Evolutionary conservation across 2,888 invertebrate genomes (phyloP), one percentile per base, ranked within the genome.

Genomic region (Cryptocheilus praepositus): DNA sequence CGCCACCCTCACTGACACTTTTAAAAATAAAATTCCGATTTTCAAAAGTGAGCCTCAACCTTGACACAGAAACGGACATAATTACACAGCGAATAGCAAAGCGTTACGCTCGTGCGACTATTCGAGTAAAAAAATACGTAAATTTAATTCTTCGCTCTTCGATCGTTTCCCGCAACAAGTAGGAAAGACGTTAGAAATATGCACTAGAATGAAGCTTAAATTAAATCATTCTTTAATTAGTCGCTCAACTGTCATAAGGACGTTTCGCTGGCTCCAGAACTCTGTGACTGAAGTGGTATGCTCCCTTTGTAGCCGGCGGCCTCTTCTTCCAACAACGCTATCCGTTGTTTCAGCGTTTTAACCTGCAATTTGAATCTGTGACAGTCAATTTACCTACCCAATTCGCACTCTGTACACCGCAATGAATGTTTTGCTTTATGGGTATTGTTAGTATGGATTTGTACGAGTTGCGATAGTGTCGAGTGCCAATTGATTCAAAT

Each of bases 301-400:
- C 78, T 84, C 45, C 80, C 80, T 61, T 83, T 84, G 63, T 84
- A 85, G 44, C 81, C 80, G 13, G 81, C 69, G 21, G 81, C 73
- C 46, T 86, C 86, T 28, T 85, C 86, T 16, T 91, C 90, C 74
- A 91, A 81, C 53, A 89, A 81, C 53, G 89, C 86, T 85, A 91
- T 89, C 78, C 88, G 89, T 71, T 90, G 90, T 70, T 91, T 90
- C 66, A 91, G 76, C 49, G 86, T 86, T 76, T 90, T 90, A 36
- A 90, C 89, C 90, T 90, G 79, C 61, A 88, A 86, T 64, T 69
- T 15, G 49, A 62, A 0, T 28, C n/a, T 22, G 53, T 53, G n/a
- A 5, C 22, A 53, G 19, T 25, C n/a, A 22, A 36, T 8, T 16
- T 54, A 22, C 4, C 28, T 54, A n/a, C 7, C n/a, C 11, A 53